Percentiles rank a stretch among this genome's conserved stretches.
These are phyloP conservation scores for Leptinotarsa texana DNA, from an alignment of 1,140 invertebrate genomes.

Conservation along the genomic window DNA sequence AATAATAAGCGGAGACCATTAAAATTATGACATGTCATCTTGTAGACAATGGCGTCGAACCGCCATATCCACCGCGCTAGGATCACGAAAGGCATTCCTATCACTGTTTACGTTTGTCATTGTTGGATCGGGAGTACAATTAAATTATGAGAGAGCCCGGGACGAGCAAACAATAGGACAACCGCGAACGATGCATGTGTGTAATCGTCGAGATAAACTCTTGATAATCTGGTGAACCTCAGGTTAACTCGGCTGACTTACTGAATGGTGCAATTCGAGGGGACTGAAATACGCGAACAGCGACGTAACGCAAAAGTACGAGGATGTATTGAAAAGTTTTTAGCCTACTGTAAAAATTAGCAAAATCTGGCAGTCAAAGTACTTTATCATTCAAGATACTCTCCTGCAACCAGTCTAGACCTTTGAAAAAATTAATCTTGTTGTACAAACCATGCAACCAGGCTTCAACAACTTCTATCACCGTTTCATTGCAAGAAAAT, in stretches of 20 bases:
- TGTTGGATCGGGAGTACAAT: slow-evolving; percentile 2
- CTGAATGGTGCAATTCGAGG: background rate
- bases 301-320: background rate
- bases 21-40: slow-evolving; percentile 8
- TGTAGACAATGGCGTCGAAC: background rate
- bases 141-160: background rate
- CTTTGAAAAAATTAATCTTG: no score
- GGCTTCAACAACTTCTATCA: no score
- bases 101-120: slow-evolving; percentile 8
- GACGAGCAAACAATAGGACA: slow-evolving; percentile 5
- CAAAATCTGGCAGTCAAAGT: no score
- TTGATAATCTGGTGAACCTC: slow-evolving; percentile 8
- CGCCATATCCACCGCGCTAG: background rate
- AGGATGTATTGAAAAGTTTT: background rate
- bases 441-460: no score
- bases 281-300: background rate
- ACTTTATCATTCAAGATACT: no score
- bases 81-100: slow-evolving; percentile 2
- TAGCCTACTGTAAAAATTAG: no score
- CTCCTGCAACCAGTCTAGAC: no score
- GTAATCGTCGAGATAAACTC: slow-evolving; percentile 1
- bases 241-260: slow-evolving; percentile 5
- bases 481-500: no score
- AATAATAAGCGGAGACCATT: background rate
- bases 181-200: slow-evolving; percentile 2